These are phyloP conservation scores for Catharus minimus DNA, from an alignment of 2,113 vertebrate genomes.

Conservation along the genomic window DNA sequence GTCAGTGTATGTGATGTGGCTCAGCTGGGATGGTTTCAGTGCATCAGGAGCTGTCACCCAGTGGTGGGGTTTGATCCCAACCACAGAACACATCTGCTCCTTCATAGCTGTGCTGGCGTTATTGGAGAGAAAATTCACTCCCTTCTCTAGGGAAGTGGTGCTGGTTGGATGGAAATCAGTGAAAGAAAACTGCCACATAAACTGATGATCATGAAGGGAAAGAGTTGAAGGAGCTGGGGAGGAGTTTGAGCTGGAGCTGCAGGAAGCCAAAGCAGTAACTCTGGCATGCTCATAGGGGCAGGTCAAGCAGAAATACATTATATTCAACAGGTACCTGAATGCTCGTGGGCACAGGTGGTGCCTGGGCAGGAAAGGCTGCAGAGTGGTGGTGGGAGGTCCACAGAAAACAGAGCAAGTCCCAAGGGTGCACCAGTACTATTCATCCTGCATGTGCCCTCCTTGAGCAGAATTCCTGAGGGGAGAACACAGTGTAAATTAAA, in stretches of 20 bases:
- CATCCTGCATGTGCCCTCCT: neutral
- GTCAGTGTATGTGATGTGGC: rapidly evolving
- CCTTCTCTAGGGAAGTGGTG: constrained; percentile 22
- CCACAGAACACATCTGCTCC: constrained; percentile 46
- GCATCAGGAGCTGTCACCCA: neutral
- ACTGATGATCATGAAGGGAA: constrained; percentile 30
- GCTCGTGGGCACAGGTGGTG: neutral
- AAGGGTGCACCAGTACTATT: neutral
- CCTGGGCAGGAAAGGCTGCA: neutral
- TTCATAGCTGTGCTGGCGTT: constrained; percentile 30
- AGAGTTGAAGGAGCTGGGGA: constrained; percentile 21
- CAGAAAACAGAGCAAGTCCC: neutral
- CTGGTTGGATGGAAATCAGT: constrained; percentile 40
- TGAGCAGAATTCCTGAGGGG: neutral
- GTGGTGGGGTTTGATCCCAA: neutral
- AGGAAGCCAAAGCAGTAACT: constrained; percentile 7
- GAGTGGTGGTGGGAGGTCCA: neutral
- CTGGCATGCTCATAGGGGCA: neutral
- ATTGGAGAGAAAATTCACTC: constrained; percentile 23
- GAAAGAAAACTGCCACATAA: constrained; percentile 48
- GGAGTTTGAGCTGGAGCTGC: constrained; percentile 6
- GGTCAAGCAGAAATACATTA: neutral
- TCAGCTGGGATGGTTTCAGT: neutral
- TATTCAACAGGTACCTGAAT: neutral
- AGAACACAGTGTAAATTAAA: neutral